A percentile compares a stretch with the other conserved stretches of the same genome.
phyloP scores from a whole-genome alignment of 2,113 vertebrate species.

The Chlorodrepanis virens region DNA sequence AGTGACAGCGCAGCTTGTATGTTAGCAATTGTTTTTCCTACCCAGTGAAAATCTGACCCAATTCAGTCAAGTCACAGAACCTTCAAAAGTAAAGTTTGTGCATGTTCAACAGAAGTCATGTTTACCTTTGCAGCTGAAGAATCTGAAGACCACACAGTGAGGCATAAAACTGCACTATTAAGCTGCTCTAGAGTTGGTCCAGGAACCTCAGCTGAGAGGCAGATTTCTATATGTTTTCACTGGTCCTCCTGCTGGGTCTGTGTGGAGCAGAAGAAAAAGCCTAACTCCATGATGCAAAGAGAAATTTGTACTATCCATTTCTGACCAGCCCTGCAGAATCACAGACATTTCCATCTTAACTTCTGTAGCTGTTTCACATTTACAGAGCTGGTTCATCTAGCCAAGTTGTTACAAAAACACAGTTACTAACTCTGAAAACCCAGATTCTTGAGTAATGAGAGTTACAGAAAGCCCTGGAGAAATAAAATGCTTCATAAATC shows the following conservation, averaged over 20 bases:
- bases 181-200: background rate
- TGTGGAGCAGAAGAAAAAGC: background rate
- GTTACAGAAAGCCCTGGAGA: background rate
- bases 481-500: background rate
- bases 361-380: background rate
- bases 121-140: background rate
- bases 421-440: background rate
- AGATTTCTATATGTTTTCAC: background rate
- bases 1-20: background rate
- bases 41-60: background rate
- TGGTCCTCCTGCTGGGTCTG: background rate
- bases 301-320: background rate
- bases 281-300: background rate
- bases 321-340: background rate
- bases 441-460: background rate
- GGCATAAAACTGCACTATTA: background rate
- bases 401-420: background rate
- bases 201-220: background rate
- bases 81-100: background rate
- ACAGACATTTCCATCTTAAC: background rate
- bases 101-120: background rate
- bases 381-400: background rate
- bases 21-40: background rate
- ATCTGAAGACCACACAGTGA: background rate
- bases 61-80: background rate